phyloP scores from a whole-genome alignment of 2,797 vertebrate species.

The Chaetodon trifasciatus region DNA sequence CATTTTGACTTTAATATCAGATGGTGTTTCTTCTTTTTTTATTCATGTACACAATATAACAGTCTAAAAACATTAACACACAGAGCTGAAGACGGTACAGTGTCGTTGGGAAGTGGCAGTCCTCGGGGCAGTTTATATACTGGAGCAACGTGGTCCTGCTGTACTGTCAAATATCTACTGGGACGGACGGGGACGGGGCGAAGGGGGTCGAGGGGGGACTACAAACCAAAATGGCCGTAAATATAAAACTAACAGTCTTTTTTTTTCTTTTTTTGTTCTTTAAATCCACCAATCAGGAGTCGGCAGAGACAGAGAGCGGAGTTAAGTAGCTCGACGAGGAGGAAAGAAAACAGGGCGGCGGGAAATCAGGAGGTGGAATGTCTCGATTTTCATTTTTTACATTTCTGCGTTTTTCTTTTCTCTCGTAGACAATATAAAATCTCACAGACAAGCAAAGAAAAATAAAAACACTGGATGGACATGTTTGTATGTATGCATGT shows the following conservation, averaged over 20 bases:
- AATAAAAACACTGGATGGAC: constrained; percentile 66
- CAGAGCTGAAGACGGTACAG: constrained; percentile 84
- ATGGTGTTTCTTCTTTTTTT: constrained; percentile 63
- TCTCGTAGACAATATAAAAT: constrained; percentile 86
- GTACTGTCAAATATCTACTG: constrained; percentile 82
- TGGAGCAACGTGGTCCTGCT: constrained; percentile 81
- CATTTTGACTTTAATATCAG: constrained; percentile 68
- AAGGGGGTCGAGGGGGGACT: constrained; percentile 50
- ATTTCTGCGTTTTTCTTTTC: constrained; percentile 72
- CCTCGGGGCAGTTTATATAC: constrained; percentile 80
- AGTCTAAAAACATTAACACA: constrained; percentile 88
- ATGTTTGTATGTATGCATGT: constrained; percentile 43
- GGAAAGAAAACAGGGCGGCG: background rate
- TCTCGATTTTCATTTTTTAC: constrained; percentile 66
- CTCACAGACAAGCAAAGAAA: constrained; percentile 87
- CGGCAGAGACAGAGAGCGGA: constrained; percentile 64
- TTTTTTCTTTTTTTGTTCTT: constrained; percentile 62
- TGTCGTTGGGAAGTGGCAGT: constrained; percentile 78
- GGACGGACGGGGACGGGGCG: constrained; percentile 22
- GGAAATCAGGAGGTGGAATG: constrained; percentile 59
- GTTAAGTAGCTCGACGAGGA: constrained; percentile 59
- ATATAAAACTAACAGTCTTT: constrained; percentile 88
- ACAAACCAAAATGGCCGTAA: constrained; percentile 83
- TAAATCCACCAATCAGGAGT: constrained; percentile 69
- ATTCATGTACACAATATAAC: constrained; percentile 87